Conservation (phyloP, 1,140 invertebrate species). For the Solenopsis invicta region DNA sequence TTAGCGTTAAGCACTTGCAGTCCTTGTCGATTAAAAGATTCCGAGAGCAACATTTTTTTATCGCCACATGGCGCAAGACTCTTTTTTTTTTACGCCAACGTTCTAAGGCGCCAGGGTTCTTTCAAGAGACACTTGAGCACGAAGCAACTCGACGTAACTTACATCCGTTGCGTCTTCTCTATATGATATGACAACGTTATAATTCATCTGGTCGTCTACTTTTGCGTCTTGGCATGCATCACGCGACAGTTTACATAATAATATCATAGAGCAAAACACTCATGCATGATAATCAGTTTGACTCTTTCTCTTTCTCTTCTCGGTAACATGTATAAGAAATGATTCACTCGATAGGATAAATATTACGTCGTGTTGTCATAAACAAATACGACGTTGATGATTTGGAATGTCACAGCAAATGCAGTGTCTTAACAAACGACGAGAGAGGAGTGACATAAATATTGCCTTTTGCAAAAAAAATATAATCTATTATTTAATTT, state of each 20-base stretch:
- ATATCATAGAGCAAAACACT: constrained; percentile 7
- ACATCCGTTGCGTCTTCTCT: background rate
- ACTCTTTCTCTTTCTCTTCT: background rate
- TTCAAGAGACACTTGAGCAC: constrained; percentile 19
- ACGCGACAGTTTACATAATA: constrained; percentile 3
- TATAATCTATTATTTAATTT: background rate
- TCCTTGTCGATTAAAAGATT: constrained; percentile 1
- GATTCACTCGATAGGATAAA: background rate
- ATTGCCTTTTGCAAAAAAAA: background rate
- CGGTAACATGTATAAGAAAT: constrained; percentile 37
- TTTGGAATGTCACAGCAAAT: background rate
- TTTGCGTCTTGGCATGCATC: constrained; percentile 2
- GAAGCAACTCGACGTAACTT: background rate
- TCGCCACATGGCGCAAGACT: background rate
- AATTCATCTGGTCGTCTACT: constrained; percentile 12
- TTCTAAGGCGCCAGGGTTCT: background rate
- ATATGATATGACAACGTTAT: constrained; percentile 1
- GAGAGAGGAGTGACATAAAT: background rate
- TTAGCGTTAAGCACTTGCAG: background rate
- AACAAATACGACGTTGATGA: background rate
- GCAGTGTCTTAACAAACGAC: background rate
- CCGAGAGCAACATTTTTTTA: background rate
- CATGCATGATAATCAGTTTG: background rate
- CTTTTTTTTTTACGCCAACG: background rate
- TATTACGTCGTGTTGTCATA: background rate